Conservation (phyloP, 2,888 invertebrate species). For the Onthophagus sagittarius region DNA sequence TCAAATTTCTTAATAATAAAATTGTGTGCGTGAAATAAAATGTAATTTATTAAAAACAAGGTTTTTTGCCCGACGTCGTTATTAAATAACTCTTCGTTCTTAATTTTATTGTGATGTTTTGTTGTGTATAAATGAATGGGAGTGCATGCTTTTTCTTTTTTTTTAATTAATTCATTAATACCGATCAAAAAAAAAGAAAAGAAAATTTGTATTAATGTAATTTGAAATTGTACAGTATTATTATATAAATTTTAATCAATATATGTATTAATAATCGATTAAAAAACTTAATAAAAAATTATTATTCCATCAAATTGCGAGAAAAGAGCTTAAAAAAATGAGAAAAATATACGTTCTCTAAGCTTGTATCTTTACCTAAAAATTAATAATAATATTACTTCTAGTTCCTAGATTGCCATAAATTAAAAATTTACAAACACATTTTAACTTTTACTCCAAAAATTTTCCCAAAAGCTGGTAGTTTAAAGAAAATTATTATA, state of each 20-base stretch:
- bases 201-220: conserved; percentile 9
- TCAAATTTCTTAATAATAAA: neutral
- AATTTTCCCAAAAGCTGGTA: conserved; percentile 21
- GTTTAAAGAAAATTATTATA: conserved; percentile 8
- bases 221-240: conserved; percentile 45
- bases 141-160: neutral
- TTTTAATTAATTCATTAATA: neutral
- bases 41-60: conserved; percentile 6
- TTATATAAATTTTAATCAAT: conserved; percentile 36
- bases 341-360: conserved; percentile 16
- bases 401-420: conserved; percentile 37
- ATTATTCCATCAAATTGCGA: conserved; percentile 31
- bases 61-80: neutral
- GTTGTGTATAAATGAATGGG: neutral
- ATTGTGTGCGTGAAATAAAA: neutral
- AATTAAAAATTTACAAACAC: conserved; percentile 34
- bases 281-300: neutral
- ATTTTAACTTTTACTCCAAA: conserved; percentile 32
- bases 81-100: neutral
- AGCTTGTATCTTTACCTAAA: conserved; percentile 36
- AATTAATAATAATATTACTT: conserved; percentile 21
- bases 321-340: conserved; percentile 25
- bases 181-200: neutral
- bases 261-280: conserved; percentile 16
- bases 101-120: neutral